phyloP scores from a whole-genome alignment of 2,113 vertebrate genomes.

The Silurus asotus region DNA sequence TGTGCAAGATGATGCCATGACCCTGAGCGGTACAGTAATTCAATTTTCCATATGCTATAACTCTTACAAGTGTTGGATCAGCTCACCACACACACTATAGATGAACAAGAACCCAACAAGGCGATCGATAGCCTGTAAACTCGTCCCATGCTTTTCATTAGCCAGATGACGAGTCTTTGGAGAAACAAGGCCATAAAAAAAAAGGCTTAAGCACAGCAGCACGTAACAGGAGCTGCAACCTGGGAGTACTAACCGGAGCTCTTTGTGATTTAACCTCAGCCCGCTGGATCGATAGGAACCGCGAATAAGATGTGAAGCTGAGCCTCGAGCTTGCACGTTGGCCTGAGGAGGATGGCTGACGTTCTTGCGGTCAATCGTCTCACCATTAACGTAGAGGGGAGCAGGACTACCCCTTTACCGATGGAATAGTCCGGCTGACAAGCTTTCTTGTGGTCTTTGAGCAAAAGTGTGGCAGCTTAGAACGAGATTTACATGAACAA shows the following conservation, averaged over 20 bases:
- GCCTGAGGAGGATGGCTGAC: too few relatives aligned
- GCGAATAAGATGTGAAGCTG: neutral
- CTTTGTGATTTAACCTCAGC: constrained; percentile 22
- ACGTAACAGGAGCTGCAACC: neutral
- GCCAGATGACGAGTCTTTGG: constrained; percentile 25
- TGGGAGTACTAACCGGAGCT: neutral
- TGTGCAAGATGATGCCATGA: neutral
- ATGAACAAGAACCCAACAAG: neutral
- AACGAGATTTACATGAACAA: too few relatives aligned
- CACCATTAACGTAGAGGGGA: too few relatives aligned
- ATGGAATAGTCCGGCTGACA: too few relatives aligned
- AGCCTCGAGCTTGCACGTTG: neutral
- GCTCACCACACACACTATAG: neutral
- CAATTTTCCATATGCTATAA: neutral
- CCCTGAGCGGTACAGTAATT: neutral
- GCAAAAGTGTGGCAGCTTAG: too few relatives aligned
- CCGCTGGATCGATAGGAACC: constrained; percentile 8
- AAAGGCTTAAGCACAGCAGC: neutral
- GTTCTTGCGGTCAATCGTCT: too few relatives aligned
- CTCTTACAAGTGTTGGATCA: neutral
- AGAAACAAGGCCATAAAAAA: neutral
- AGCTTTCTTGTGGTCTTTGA: too few relatives aligned
- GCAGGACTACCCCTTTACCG: too few relatives aligned
- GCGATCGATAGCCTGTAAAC: constrained; percentile 38
- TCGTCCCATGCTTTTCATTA: constrained; percentile 52